These are phyloP conservation scores for Solea senegalensis DNA, from an alignment of 2,113 vertebrate species.

Conservation along the genomic window DNA sequence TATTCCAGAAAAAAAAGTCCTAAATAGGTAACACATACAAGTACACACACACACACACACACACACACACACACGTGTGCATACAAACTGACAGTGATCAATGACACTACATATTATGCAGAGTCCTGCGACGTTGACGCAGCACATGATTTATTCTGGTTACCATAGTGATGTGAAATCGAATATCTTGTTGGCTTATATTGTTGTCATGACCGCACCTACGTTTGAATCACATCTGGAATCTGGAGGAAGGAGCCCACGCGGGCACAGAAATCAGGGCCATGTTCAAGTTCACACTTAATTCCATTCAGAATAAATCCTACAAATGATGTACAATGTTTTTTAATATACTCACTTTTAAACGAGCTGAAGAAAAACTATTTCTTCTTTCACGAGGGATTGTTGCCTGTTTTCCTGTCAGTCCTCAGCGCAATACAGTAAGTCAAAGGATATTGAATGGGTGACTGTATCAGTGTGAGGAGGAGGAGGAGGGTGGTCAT, in stretches of 20 bases:
- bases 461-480: conserved; percentile 4
- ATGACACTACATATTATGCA: conserved; percentile 24
- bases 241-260: too few relatives aligned
- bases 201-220: conserved; percentile 14
- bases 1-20: too few relatives aligned
- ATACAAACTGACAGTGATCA: conserved; percentile 33
- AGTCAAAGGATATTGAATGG: too few relatives aligned
- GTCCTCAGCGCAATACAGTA: background rate
- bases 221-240: conserved; percentile 27
- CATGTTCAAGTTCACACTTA: too few relatives aligned
- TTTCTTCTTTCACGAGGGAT: conserved; percentile 11
- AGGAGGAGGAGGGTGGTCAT: conserved; percentile 19
- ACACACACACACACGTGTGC: conserved; percentile 1
- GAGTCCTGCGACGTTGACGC: conserved; percentile 28
- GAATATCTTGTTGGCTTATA: background rate
- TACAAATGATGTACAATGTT: too few relatives aligned
- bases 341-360: too few relatives aligned
- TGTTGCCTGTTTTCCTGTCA: conserved; percentile 1
- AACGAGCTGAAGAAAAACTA: too few relatives aligned
- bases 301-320: too few relatives aligned
- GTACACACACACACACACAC: background rate
- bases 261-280: too few relatives aligned
- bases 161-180: conserved; percentile 37
- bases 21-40: too few relatives aligned
- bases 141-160: conserved; percentile 34